phyloP scores from a whole-genome alignment of 2,113 vertebrate genomes.

The Epinephelus fuscoguttatus region DNA sequence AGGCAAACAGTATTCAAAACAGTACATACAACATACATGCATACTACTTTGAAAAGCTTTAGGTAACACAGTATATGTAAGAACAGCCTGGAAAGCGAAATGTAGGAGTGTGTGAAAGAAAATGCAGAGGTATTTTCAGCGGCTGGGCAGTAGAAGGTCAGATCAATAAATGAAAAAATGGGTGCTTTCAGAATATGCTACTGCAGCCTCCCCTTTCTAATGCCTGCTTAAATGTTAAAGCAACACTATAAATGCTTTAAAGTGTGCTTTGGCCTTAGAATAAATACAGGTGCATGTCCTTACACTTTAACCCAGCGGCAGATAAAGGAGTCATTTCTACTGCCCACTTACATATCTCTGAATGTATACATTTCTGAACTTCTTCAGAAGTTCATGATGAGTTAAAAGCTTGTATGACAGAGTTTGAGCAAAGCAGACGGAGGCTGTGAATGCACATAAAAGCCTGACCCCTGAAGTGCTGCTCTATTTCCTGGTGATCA shows the following conservation, averaged over 20 bases:
- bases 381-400: slow-evolving; percentile 14
- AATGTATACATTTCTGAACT: slow-evolving; percentile 21
- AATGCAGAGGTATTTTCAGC: slow-evolving; percentile 62
- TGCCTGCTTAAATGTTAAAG: slow-evolving; percentile 68
- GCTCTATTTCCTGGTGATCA: not conserved
- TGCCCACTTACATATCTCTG: slow-evolving; percentile 18
- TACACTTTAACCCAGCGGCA: slow-evolving; percentile 14
- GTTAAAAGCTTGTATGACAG: not conserved
- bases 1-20: not conserved
- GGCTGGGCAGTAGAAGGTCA: slow-evolving; percentile 76
- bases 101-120: slow-evolving; percentile 39
- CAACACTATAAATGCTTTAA: slow-evolving; percentile 54
- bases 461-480: slow-evolving; percentile 29
- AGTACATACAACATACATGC: not conserved
- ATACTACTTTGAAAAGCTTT: slow-evolving; percentile 15
- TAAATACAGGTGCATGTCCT: slow-evolving; percentile 41
- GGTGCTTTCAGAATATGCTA: slow-evolving; percentile 64
- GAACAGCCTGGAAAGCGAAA: slow-evolving; percentile 39
- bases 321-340: slow-evolving; percentile 18
- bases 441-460: not conserved
- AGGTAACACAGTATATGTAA: slow-evolving; percentile 23
- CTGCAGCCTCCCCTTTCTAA: slow-evolving; percentile 60
- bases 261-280: slow-evolving; percentile 50
- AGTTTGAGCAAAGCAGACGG: slow-evolving; percentile 16
- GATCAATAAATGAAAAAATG: slow-evolving; percentile 80